Conservation (phyloP, 2,113 vertebrate species). For the Carassius carassius region DNA sequence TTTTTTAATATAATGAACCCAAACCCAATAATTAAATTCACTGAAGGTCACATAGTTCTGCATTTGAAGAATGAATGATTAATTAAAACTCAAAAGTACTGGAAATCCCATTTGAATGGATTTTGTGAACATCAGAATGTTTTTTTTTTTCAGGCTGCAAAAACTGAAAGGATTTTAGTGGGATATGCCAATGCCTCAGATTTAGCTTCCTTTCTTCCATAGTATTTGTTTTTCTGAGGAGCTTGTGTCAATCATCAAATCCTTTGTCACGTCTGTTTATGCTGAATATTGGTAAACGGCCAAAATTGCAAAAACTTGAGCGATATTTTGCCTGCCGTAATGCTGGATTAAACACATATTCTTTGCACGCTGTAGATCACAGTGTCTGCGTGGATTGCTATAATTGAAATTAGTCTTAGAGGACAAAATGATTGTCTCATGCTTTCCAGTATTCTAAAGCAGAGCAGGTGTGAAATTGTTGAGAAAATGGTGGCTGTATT, state of each 20-base stretch:
- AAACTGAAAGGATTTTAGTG: not conserved
- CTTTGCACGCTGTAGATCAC: not conserved
- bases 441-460: not conserved
- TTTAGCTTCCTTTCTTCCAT: constrained; percentile 1
- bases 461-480: constrained; percentile 44
- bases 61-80: not conserved
- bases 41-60: not conserved
- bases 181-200: not conserved
- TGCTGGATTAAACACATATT: constrained; percentile 12
- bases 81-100: not conserved
- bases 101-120: not conserved
- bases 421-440: constrained; percentile 16
- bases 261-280: constrained; percentile 11
- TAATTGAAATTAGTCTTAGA: constrained; percentile 34
- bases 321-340: not conserved
- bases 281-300: not conserved
- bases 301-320: not conserved
- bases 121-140: not conserved
- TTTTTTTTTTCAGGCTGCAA: not conserved
- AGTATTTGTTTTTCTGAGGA: not conserved
- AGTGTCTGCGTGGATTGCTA: not conserved
- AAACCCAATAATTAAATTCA: not conserved
- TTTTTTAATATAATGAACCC: not conserved
- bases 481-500: constrained; percentile 5
- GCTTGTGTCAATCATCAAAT: not conserved